Evolutionary conservation across 2,888 invertebrate species (phyloP).

Genomic region (Thereva nobilitata): DNA sequence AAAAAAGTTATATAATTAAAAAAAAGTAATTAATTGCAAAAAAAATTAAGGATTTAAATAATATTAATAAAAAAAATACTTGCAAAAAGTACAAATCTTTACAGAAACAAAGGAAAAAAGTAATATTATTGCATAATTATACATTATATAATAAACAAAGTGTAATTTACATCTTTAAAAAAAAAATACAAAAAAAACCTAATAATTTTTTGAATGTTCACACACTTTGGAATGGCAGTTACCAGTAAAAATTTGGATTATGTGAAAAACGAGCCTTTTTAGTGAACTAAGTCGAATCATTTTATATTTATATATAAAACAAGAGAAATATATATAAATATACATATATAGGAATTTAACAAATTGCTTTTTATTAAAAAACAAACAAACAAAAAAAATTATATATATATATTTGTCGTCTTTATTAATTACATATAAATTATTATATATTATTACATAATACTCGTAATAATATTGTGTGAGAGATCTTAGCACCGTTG

Average conservation of each 20-base stretch:
- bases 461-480: too few species aligned
- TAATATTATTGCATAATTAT: constrained; percentile 28
- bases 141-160: constrained; percentile 21
- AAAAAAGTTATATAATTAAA: constrained; percentile 20
- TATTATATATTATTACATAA: too few species aligned
- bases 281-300: constrained; percentile 7
- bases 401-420: too few species aligned
- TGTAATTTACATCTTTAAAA: constrained; percentile 28
- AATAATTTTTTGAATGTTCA: constrained; percentile 27
- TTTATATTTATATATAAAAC: too few species aligned
- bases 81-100: constrained; percentile 55
- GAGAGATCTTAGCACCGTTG: too few species aligned
- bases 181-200: constrained; percentile 14
- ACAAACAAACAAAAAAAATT: too few species aligned
- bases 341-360: too few species aligned
- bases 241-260: constrained; percentile 6
- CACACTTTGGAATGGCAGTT: constrained; percentile 16
- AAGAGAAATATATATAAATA: too few species aligned
- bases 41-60: constrained; percentile 23
- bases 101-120: constrained; percentile 38
- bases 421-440: too few species aligned
- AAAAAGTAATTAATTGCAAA: constrained; percentile 28
- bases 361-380: too few species aligned
- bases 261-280: neutral
- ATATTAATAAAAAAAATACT: constrained; percentile 46